phyloP scores from a whole-genome alignment of 2,888 invertebrate species.

The Calliopum simillimum region DNA sequence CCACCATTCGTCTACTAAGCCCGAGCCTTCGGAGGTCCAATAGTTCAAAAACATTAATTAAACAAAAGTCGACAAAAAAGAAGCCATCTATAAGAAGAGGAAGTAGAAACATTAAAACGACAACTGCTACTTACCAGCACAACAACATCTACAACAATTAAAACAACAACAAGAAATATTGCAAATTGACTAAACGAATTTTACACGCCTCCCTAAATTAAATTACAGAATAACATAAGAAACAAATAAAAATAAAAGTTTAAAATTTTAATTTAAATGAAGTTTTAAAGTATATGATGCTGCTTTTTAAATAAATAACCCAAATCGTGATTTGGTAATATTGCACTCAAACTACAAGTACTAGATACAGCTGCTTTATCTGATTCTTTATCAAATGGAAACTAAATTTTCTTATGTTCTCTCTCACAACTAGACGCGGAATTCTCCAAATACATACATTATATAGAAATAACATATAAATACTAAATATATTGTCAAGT shows the following conservation, averaged over 20 bases:
- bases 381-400: background rate
- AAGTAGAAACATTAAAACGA: conserved; percentile 2
- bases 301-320: background rate
- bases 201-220: background rate
- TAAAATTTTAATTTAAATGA: conserved; percentile 9
- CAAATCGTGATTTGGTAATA: too few species aligned
- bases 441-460: too few species aligned
- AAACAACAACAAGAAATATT: background rate
- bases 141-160: background rate
- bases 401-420: too few species aligned
- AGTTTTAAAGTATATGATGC: background rate
- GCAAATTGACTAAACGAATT: background rate
- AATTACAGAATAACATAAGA: background rate
- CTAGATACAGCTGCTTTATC: background rate
- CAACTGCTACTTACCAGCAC: background rate
- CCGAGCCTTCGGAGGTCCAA: conserved; percentile 88
- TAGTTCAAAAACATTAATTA: conserved; percentile 65
- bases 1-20: conserved; percentile 79
- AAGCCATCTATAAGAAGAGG: conserved; percentile 29
- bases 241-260: background rate
- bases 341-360: conserved; percentile 6
- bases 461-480: background rate
- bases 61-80: conserved; percentile 37
- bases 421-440: too few species aligned
- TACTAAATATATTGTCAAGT: background rate